Percentiles rank a stretch among this genome's conserved stretches.
Evolutionary conservation across 2,113 vertebrate genomes (phyloP).

Genomic region (Thinocorus orbignyianus): DNA sequence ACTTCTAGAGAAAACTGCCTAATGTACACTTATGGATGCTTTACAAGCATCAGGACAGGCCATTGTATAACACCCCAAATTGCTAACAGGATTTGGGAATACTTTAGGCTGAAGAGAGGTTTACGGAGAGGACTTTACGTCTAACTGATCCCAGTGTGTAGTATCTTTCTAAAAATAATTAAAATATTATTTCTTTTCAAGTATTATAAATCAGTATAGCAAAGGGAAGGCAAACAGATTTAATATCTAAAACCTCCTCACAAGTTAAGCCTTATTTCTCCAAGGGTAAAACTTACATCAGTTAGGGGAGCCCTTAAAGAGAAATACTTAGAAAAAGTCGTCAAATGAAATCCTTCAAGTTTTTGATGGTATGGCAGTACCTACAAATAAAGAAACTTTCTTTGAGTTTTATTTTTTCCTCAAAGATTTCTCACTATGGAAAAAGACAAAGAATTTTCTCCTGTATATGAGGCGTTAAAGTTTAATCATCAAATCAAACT

Average conservation of each 20-base stretch:
- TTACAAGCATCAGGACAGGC: background rate
- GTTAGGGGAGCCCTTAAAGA: rapidly evolving
- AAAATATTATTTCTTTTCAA: background rate
- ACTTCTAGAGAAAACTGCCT: background rate
- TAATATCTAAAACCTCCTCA: background rate
- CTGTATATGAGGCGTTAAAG: background rate
- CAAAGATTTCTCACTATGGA: background rate
- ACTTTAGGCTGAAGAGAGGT: background rate
- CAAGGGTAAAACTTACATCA: background rate
- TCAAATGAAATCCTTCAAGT: background rate
- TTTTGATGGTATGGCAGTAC: background rate
- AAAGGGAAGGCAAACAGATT: background rate
- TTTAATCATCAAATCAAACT: background rate
- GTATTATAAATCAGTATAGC: background rate
- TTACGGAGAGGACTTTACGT: background rate
- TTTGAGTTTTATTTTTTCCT: background rate
- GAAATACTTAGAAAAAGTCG: background rate
- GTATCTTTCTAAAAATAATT: background rate
- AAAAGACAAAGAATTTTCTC: background rate
- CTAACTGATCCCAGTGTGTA: background rate
- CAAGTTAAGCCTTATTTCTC: background rate
- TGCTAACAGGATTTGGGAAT: background rate
- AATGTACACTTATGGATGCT: background rate
- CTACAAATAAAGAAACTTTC: background rate
- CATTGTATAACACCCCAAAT: background rate